Evolutionary conservation across 2,888 invertebrate genomes (phyloP).

Genomic region (Scelioninae gen. 1): DNA sequence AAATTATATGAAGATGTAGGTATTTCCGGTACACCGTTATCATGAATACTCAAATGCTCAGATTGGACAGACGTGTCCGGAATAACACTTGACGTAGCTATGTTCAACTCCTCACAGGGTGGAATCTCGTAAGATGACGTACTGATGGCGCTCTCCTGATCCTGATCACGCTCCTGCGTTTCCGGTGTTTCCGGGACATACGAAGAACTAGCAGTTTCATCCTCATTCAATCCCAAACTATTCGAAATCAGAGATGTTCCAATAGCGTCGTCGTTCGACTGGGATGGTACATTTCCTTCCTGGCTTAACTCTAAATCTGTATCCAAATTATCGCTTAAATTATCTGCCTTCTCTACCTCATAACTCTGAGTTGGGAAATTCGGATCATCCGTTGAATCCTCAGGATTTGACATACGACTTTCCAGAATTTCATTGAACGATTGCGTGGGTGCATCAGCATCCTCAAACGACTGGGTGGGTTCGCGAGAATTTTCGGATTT

Average conservation of each 20-base stretch:
- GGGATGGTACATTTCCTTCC: slow-evolving; percentile 81
- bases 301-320: slow-evolving; percentile 79
- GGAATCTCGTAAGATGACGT: slow-evolving; percentile 83
- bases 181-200: slow-evolving; percentile 83
- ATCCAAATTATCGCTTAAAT: slow-evolving; percentile 77
- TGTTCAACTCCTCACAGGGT: slow-evolving; percentile 82
- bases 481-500: slow-evolving; percentile 79
- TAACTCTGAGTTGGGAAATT: slow-evolving; percentile 82
- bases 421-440: slow-evolving; percentile 80
- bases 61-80: slow-evolving; percentile 78
- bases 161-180: slow-evolving; percentile 82
- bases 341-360: slow-evolving; percentile 80
- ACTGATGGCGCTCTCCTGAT: slow-evolving; percentile 83
- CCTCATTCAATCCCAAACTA: slow-evolving; percentile 81
- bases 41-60: slow-evolving; percentile 81
- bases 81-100: slow-evolving; percentile 81
- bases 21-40: slow-evolving; percentile 82
- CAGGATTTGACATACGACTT: slow-evolving; percentile 67
- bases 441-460: slow-evolving; percentile 78
- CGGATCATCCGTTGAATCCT: slow-evolving; percentile 77
- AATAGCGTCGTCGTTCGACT: slow-evolving; percentile 82
- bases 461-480: slow-evolving; percentile 76
- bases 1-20: slow-evolving; percentile 82
- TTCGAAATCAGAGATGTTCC: slow-evolving; percentile 80
- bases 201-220: slow-evolving; percentile 83